These are phyloP conservation scores for Mohoua ochrocephala DNA, from an alignment of 2,113 vertebrate genomes.

Conservation along the genomic window DNA sequence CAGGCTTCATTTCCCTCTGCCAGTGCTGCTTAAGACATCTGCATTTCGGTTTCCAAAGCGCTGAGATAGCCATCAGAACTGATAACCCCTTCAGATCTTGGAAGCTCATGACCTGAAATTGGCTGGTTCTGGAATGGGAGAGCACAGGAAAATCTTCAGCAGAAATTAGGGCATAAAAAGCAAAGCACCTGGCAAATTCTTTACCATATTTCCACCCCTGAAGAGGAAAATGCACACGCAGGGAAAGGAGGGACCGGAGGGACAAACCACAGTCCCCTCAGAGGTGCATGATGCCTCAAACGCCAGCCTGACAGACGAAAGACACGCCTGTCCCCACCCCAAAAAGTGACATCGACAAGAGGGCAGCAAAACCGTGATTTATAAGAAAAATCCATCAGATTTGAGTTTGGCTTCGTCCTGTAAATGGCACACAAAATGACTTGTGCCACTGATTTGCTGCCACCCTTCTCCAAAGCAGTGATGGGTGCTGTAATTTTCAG, in stretches of 20 bases:
- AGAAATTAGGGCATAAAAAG: not conserved
- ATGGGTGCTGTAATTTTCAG: not conserved
- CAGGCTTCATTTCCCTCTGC: not conserved
- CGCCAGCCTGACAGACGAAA: not conserved
- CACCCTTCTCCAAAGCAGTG: not conserved
- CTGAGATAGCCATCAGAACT: not conserved
- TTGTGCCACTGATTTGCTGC: not conserved
- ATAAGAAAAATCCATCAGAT: not conserved
- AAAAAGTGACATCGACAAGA: not conserved
- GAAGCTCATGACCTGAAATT: not conserved
- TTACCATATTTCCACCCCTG: not conserved
- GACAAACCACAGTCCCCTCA: not conserved
- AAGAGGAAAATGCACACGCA: fast-evolving
- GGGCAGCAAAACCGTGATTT: not conserved
- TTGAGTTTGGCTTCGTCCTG: not conserved
- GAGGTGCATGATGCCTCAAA: not conserved
- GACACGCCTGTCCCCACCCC: no score
- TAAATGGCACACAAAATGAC: not conserved
- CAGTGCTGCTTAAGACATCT: not conserved
- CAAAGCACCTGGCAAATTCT: not conserved
- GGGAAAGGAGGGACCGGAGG: not conserved
- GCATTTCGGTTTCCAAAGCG: not conserved
- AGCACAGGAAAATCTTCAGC: not conserved
- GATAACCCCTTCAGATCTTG: not conserved
- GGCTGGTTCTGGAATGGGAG: not conserved